Evolutionary conservation across 2,888 invertebrate species (phyloP).

Genomic region (Bombylius major): DNA sequence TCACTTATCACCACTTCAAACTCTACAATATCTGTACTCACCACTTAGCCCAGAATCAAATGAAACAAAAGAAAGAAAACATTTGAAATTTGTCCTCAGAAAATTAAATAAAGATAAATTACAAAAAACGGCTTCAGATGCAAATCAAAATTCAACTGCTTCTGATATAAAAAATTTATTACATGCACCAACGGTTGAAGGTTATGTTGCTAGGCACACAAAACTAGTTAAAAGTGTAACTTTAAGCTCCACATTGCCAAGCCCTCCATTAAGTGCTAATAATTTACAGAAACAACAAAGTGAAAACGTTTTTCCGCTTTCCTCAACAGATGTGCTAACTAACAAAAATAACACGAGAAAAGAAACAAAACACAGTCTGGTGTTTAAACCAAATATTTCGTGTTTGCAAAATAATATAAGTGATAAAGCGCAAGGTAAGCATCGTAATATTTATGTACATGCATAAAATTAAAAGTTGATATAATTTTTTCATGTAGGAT

Average conservation of each 20-base stretch:
- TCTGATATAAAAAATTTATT: conserved; percentile 54
- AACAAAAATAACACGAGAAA: not conserved
- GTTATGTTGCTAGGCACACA: conserved; percentile 76
- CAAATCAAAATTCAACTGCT: conserved; percentile 24
- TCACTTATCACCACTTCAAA: conserved; percentile 7
- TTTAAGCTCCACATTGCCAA: conserved; percentile 74
- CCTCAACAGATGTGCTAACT: not conserved
- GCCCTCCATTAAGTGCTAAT: conserved; percentile 51
- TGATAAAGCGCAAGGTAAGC: not conserved
- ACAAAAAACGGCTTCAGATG: conserved; percentile 31
- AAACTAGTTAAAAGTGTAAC: conserved; percentile 82
- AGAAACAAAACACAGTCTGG: not conserved
- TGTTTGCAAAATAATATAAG: not conserved
- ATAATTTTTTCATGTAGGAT: no score
- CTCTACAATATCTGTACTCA: conserved; percentile 27
- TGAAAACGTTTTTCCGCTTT: conserved; percentile 13
- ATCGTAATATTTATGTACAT: no score
- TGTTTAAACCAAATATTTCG: not conserved
- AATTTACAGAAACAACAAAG: conserved; percentile 8
- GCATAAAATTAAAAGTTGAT: no score
- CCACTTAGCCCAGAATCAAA: conserved; percentile 55
- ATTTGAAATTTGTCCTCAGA: conserved; percentile 74
- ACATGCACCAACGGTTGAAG: conserved; percentile 74
- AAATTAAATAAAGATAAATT: conserved; percentile 56
- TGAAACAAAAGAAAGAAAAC: conserved; percentile 69